phyloP scores from a whole-genome alignment of 2,888 invertebrate species.

The Actias luna region DNA sequence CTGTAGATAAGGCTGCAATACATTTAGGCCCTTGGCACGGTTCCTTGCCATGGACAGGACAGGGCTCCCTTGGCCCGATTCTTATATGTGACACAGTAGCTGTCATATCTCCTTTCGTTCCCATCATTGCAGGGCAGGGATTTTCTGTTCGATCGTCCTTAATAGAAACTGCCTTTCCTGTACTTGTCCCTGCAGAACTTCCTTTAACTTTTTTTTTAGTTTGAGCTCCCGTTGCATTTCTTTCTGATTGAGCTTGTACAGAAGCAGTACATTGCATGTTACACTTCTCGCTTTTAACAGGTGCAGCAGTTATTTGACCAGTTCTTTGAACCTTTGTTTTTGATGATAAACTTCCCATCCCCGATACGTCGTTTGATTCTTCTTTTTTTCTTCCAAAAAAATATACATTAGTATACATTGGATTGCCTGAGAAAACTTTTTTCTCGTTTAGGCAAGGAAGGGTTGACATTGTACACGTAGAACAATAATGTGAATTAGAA shows the following conservation, averaged over 20 bases:
- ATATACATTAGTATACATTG: slow-evolving; percentile 53
- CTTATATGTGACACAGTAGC: slow-evolving; percentile 66
- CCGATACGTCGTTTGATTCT: slow-evolving; percentile 34
- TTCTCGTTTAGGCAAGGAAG: slow-evolving; percentile 25
- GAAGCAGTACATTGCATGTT: slow-evolving; percentile 25
- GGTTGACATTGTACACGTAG: slow-evolving; percentile 35
- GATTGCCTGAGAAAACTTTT: slow-evolving; percentile 24
- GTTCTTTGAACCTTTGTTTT: slow-evolving; percentile 29
- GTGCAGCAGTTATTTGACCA: slow-evolving; percentile 20
- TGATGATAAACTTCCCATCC: slow-evolving; percentile 52
- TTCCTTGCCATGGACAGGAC: slow-evolving; percentile 54
- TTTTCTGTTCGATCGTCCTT: slow-evolving; percentile 43
- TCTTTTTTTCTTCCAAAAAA: slow-evolving; percentile 58
- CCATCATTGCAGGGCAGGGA: slow-evolving; percentile 42
- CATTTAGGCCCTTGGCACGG: slow-evolving; percentile 67
- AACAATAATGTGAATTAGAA: slow-evolving; percentile 34
- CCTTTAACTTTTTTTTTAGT: slow-evolving; percentile 34
- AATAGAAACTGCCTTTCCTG: slow-evolving; percentile 52
- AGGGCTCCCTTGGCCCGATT: slow-evolving; percentile 58
- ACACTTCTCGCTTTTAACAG: slow-evolving; percentile 27
- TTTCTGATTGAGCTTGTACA: slow-evolving; percentile 30
- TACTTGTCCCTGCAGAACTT: slow-evolving; percentile 37
- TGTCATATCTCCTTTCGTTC: slow-evolving; percentile 52
- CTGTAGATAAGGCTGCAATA: slow-evolving; percentile 44
- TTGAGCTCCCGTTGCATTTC: slow-evolving; percentile 35